Base-by-base conservation (phyloP, 2,888 invertebrate genomes). In the Emmelina monodactyla region DNA sequence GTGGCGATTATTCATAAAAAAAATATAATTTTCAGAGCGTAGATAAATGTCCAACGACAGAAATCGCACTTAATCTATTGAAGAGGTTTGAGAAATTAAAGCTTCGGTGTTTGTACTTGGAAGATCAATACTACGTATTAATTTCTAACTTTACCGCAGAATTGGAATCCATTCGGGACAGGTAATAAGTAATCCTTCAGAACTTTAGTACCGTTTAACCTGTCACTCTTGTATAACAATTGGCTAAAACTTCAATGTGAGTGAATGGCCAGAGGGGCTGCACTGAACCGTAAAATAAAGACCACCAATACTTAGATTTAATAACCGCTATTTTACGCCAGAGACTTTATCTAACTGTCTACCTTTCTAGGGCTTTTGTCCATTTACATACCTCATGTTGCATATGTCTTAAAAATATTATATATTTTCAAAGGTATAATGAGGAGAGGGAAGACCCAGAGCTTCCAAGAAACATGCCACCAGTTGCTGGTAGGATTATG, bases 401-500 rank as follows among this genome's bases (percentile, higher is more conserved):
- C n/a, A n/a, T n/a, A n/a, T 28, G 14, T 36, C 28, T 35, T 15
- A 30, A 12, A 12, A 12, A 22, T 35, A 13, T 35, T 33, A 14
- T 25, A 40, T n/a, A n/a, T n/a, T n/a, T n/a, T n/a, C n/a, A n/a
- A n/a, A 83, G 85, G 37, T 93, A 94, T 52, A 91, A 92, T 42
- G 88, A 88, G 56, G 86, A 88, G 46, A 82, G 91, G 47, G 87
- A 88, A 37, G 82, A 85, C 44, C 92, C 93, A 1, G 83, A 86
- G 1, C 58, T 92, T 7, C 85, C 91, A 0, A 75, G 88, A 37
- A 89, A 90, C 53, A 83, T 88, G 78, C 91, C 94, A 2, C 91
- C 92, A 0, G 86, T 91, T 11, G 81, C 89, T 11, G 94, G 92
- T 3, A 83, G 92, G 51, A 86, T 94, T 13, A 82, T 86, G 58